Evolutionary conservation across 2,797 vertebrate genomes (phyloP).

Genomic region (Stomatorhinus walkeri): DNA sequence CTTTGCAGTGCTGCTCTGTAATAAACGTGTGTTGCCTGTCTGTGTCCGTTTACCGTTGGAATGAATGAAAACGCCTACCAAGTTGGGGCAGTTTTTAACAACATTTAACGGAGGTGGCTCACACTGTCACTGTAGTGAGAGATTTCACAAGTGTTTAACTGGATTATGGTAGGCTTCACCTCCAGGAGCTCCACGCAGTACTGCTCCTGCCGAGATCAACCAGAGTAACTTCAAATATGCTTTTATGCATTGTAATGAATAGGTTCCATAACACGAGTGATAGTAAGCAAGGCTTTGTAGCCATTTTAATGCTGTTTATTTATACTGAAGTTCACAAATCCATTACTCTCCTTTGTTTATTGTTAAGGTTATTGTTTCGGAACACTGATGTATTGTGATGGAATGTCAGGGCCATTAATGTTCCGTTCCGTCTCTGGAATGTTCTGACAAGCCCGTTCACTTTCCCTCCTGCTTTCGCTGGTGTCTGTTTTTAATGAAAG

Average conservation of each 20-base stretch:
- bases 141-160: neutral
- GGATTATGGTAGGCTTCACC: neutral
- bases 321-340: neutral
- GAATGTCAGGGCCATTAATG: neutral
- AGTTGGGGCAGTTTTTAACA: neutral
- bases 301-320: neutral
- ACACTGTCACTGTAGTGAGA: neutral
- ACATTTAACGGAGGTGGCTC: neutral
- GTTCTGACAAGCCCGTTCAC: conserved; percentile 1
- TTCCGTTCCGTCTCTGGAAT: neutral
- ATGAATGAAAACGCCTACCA: neutral
- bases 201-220: neutral
- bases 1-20: neutral
- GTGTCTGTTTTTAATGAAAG: neutral
- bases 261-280: neutral
- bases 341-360: neutral
- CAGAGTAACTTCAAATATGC: neutral
- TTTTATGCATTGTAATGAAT: neutral
- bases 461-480: neutral
- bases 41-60: neutral
- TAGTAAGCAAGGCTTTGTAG: neutral
- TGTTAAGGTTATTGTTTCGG: conserved; percentile 3
- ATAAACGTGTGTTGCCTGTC: neutral
- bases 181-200: neutral
- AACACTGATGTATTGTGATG: neutral